Evolutionary conservation across 2,888 invertebrate genomes (phyloP), one percentile per base, ranked within the genome.

Genomic region (Eupithecia dodoneata): DNA sequence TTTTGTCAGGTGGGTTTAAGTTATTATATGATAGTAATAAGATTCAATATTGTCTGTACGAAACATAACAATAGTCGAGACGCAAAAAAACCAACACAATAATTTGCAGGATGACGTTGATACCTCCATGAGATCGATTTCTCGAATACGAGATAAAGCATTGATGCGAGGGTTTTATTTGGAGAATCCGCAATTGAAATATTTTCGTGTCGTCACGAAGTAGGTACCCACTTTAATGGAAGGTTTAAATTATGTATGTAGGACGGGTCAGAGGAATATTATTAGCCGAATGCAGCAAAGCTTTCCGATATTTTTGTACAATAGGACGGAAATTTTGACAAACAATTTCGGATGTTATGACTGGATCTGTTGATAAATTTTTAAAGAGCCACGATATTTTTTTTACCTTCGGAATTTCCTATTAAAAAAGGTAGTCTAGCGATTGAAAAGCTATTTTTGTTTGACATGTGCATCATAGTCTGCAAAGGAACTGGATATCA

Each of bases 191-290:
- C 81, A 83, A 85, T 85, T 82, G 78, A 83, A 86, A 88, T 85
- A 86, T 86, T 87, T 87, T 84, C 88, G 85, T 87, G 85, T 84
- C 81, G 86, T 86, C 87, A 88, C 86, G 87, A 84, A 87, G 85
- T 67, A 67, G 42, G 67, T 78, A 81, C 85, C 86, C 82, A 59
- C 18, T 83, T 84, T 85, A 87, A 87, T 85, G 85, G 85, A 80
- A 82, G 84, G 80, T 84, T 86, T 88, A 90, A 89, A 85, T 90
- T 90, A 90, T 90, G 90, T 90, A 90, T 89, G 83, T 90, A 86
- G 90, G 87, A 85, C 89, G 83, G 84, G 85, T 85, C 87, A 86
- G 82, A 81, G 81, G 84, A 84, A 87, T 86, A 85, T 83, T 85
- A 83, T 82, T 88, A 87, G 83, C 84, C 81, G 81, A 85, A 78